Base-by-base conservation (phyloP, 2,888 invertebrate genomes). In the Drosophila borborema region DNA sequence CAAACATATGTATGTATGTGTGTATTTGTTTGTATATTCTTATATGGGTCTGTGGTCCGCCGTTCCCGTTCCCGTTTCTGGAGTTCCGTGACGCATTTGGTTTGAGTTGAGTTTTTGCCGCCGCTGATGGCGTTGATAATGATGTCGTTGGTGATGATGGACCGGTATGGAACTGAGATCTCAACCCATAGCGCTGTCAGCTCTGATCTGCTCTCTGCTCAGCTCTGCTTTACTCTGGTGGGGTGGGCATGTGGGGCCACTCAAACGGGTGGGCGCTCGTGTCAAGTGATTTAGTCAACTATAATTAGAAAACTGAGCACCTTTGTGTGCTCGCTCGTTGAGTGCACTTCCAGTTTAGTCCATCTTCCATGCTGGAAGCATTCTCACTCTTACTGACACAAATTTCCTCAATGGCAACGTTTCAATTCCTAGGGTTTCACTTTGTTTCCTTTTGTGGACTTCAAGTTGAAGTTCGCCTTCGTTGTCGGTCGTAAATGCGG, bases 71-170 rank as follows among this genome's bases (percentile, higher is more conserved):
- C 75, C 61, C 81, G 55, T 60, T 72, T 51, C 76, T 63, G 65
- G 70, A 82, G 88, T 76, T 74, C 84, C 78, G 79, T 80, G 79
- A 80, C 79, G 82, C 79, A 81, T 78, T 77, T 77, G 18, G 77
- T 51, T 68, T 51, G 49, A 65, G 67, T 67, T 67, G 70, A 64
- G 64, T 68, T 66, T 64, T 63, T 71, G 67, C 80, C 62, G 80
- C 79, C 80, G 54, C 71, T 73, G 90, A 85, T 85, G 84, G 90
- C 90, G 90, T 87, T 89, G 84, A 85, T 85, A 85, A 85, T 85
- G 90, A 85, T 85, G 84, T 85, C 77, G 84, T 74, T 87, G 87
- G 72, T 80, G 84, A 87, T 85, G 84, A 85, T 89, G 84, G 89
- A 87, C 87, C 79, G 85, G 76, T 66, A 74, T 82, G 80, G 59